These are phyloP conservation scores for Eretmochelys imbricata DNA, from an alignment of 2,113 vertebrate species.

Conservation along the genomic window DNA sequence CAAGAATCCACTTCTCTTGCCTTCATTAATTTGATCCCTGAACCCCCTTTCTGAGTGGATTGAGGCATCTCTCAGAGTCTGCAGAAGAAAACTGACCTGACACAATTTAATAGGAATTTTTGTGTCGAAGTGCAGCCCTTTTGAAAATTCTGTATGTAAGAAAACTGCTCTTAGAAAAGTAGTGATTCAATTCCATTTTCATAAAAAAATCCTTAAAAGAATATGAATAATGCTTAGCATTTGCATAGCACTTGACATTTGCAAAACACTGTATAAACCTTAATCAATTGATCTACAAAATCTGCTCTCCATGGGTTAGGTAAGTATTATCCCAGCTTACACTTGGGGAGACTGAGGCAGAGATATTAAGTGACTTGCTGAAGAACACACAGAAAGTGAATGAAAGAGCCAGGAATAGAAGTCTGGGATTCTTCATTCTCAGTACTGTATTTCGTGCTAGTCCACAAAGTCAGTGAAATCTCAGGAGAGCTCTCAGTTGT, in stretches of 20 bases:
- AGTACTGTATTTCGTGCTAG: not conserved
- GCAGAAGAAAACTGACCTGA: not conserved
- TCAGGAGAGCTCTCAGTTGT: fast-evolving
- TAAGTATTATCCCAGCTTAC: not conserved
- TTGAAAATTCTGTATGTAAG: not conserved
- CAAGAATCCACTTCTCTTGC: not conserved
- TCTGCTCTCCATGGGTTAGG: not conserved
- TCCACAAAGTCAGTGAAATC: not conserved
- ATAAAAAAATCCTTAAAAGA: constrained; percentile 4
- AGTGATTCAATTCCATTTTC: not conserved
- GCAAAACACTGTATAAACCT: constrained; percentile 30
- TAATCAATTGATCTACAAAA: constrained; percentile 41
- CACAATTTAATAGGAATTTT: not conserved
- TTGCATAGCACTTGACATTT: constrained; percentile 12
- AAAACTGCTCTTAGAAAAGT: not conserved
- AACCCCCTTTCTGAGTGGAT: not conserved
- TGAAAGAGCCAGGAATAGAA: not conserved
- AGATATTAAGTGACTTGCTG: not conserved
- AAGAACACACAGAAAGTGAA: not conserved
- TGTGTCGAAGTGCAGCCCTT: not conserved
- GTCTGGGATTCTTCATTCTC: not conserved
- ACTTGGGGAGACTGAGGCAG: not conserved
- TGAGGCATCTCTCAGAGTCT: not conserved
- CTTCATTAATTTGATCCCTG: not conserved
- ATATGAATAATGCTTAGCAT: not conserved